phyloP scores from a whole-genome alignment of 2,888 invertebrate species.

The Amphiduros pacificus region DNA sequence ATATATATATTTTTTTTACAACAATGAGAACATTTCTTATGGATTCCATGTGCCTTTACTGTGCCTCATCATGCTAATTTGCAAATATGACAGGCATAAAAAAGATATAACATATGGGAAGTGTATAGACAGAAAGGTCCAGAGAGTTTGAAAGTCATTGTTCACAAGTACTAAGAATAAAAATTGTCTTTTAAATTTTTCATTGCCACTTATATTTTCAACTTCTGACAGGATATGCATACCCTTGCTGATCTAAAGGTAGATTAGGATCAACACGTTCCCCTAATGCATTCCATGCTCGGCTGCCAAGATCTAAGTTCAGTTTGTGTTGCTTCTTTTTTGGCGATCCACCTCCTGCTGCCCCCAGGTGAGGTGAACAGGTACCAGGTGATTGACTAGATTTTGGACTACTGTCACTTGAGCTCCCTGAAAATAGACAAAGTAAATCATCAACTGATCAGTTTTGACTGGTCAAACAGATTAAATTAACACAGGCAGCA shows the following conservation, averaged over 20 bases:
- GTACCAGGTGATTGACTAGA: constrained; percentile 2
- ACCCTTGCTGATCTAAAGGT: constrained; percentile 87
- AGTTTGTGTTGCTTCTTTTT: constrained; percentile 41
- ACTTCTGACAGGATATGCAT: too few species aligned
- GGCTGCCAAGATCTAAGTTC: constrained; percentile 62
- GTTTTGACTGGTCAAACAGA: not conserved
- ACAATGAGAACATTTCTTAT: too few species aligned
- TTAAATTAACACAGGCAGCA: not conserved
- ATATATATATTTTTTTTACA: too few species aligned
- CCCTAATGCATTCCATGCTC: constrained; percentile 66
- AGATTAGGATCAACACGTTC: constrained; percentile 79
- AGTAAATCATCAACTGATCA: not conserved
- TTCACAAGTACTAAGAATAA: too few species aligned
- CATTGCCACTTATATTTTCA: too few species aligned
- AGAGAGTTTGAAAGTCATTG: too few species aligned
- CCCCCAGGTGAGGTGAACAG: not conserved
- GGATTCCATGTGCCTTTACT: too few species aligned
- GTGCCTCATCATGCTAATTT: too few species aligned
- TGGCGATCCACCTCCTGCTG: constrained; percentile 22
- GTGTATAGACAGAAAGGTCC: too few species aligned
- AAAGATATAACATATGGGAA: too few species aligned
- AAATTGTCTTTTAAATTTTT: too few species aligned
- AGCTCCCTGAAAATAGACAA: constrained; percentile 5
- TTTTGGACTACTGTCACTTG: constrained; percentile 20
- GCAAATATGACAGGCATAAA: too few species aligned